These are phyloP conservation scores for Alcis repandata DNA, from an alignment of 2,888 invertebrate genomes.

Conservation along the genomic window DNA sequence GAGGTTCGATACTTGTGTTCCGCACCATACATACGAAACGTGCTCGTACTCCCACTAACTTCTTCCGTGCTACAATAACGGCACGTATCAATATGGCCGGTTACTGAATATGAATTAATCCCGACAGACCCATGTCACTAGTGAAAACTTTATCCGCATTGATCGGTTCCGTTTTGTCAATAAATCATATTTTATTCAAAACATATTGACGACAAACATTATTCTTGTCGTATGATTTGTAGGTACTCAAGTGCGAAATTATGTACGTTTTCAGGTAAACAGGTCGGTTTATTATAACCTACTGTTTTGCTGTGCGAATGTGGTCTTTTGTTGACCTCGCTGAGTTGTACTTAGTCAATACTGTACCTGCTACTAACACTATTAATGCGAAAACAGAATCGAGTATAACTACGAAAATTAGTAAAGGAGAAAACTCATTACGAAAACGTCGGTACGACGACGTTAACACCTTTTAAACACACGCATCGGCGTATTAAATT, in stretches of 20 bases:
- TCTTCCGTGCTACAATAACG: neutral
- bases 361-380: too few relatives aligned
- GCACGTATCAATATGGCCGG: neutral
- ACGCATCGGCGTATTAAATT: conserved; percentile 7
- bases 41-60: conserved; percentile 2
- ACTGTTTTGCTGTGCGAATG: conserved; percentile 69
- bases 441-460: conserved; percentile 1
- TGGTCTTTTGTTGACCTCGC: neutral
- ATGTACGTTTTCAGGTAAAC: conserved; percentile 56
- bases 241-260: conserved; percentile 14
- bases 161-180: conserved; percentile 23
- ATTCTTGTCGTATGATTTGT: conserved; percentile 3
- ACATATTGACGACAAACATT: conserved; percentile 14
- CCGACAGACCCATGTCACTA: conserved; percentile 13
- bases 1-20: conserved; percentile 71
- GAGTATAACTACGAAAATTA: neutral
- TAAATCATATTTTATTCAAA: conserved; percentile 36
- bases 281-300: conserved; percentile 35
- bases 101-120: conserved; percentile 9
- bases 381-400: neutral
- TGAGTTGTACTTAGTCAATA: neutral
- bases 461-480: neutral
- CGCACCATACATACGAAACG: conserved; percentile 14
- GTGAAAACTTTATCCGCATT: conserved; percentile 8
- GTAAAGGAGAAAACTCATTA: conserved; percentile 2